Percentiles rank a stretch among this genome's conserved stretches.
phyloP scores from a whole-genome alignment of 2,888 invertebrate species.

The Pterostichus niger region DNA sequence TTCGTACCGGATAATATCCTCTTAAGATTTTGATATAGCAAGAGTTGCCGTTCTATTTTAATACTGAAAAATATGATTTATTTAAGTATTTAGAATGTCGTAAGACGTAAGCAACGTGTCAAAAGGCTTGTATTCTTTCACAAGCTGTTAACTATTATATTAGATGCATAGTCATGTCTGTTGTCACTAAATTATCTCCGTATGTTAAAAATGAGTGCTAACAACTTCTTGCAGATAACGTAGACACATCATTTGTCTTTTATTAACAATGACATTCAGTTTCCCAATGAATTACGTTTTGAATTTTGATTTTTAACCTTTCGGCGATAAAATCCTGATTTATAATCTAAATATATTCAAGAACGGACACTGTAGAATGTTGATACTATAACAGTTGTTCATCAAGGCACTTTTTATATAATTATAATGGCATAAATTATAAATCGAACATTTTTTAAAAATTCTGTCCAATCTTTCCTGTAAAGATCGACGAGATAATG shows the following conservation, averaged over 20 bases:
- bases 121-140: constrained; percentile 12
- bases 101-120: not conserved
- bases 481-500: not conserved
- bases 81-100: not conserved
- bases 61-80: constrained; percentile 1
- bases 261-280: constrained; percentile 40
- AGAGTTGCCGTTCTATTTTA: not conserved
- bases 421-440: no score
- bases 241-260: constrained; percentile 32
- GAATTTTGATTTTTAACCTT: constrained; percentile 15
- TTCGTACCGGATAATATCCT: no score
- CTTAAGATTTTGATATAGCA: no score
- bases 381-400: not conserved
- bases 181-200: constrained; percentile 5
- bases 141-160: constrained; percentile 4
- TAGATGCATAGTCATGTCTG: constrained; percentile 14
- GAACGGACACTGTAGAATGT: not conserved
- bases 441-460: no score
- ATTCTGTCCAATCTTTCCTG: not conserved
- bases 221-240: constrained; percentile 19
- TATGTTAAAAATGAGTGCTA: constrained; percentile 39
- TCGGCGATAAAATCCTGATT: not conserved
- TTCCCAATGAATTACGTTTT: not conserved
- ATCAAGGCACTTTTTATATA: not conserved
- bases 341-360: constrained; percentile 37